Conservation (phyloP, 2,113 vertebrate genomes). For the Vicugna pacos region DNA sequence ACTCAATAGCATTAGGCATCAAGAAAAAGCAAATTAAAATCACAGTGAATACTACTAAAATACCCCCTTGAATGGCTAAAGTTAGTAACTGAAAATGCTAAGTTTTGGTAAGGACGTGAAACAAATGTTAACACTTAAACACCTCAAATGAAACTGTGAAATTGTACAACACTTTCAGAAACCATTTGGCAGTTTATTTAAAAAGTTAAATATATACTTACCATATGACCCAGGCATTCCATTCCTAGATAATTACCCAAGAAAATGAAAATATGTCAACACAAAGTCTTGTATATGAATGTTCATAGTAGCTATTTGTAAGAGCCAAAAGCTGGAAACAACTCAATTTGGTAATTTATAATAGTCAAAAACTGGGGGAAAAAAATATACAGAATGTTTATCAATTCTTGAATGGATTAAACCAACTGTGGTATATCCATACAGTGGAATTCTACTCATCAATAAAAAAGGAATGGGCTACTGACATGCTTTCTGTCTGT, state of each 20-base stretch:
- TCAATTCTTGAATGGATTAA: background rate
- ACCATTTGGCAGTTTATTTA: background rate
- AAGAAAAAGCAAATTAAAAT: constrained; percentile 2
- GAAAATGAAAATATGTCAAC: background rate
- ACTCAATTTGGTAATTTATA: background rate
- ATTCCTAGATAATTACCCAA: background rate
- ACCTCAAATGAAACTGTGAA: background rate
- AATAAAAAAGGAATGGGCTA: background rate
- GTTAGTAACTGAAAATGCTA: background rate
- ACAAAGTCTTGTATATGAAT: background rate
- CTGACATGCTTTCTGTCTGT: background rate
- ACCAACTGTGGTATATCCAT: background rate
- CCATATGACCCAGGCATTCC: background rate
- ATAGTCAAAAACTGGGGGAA: background rate
- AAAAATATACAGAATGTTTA: background rate
- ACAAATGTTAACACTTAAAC: background rate
- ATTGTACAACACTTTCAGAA: background rate
- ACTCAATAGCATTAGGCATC: background rate
- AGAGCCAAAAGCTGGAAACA: background rate
- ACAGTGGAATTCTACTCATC: background rate
- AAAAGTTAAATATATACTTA: background rate
- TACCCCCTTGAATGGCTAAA: background rate
- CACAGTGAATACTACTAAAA: background rate
- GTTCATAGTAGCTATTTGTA: background rate
- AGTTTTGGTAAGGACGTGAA: background rate